Evolutionary conservation across 2,888 invertebrate genomes (phyloP), one percentile per base, ranked within the genome.

Genomic region (Bimastos eiseni): DNA sequence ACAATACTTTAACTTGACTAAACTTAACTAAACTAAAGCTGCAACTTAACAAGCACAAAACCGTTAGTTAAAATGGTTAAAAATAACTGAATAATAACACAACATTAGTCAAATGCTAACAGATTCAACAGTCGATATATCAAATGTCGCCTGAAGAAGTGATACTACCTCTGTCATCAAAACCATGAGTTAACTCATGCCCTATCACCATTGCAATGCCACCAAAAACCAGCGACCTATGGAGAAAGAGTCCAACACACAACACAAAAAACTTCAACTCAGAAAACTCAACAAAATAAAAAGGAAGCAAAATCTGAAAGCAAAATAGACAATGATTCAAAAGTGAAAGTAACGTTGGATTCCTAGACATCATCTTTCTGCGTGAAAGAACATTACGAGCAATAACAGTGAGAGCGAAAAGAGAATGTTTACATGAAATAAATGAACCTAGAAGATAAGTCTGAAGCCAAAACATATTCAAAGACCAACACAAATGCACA

Each of bases 181-280:
- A 99, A 0, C 98, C 98, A 94, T 99, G 98, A 0, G 98, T 98
- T 90, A 99, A 95, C 94, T 99, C 98, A 94, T 99, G 99, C 0
- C 98, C 99, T 97, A 99, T 98, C 0, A 99, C 98, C 0, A 98
- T 98, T 0, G 98, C 99, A 97, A 99, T 98, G 0, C 98, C 98
- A 0, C 99, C 99, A 93, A 97, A 99, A 95, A 99, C 99, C 21
- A 99, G 96, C 91, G 98, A 97, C 93, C 95, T 95, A 92, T 21
- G 24, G 34, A 90, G 34, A 90, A 15, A 55, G 83, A 86, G 37
- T 86, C 36, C n/a, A 70, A 70, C 30, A 70, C 70, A 70, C 6
- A 70, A 70, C 70, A 70, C n/a, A 30, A 30, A 49, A 41, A 41
- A 70, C n/a, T 70, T 70, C n/a, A 70, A 70, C 30, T 70, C 86